Base-by-base conservation (phyloP, 1,140 invertebrate species). In the Musca domestica region DNA sequence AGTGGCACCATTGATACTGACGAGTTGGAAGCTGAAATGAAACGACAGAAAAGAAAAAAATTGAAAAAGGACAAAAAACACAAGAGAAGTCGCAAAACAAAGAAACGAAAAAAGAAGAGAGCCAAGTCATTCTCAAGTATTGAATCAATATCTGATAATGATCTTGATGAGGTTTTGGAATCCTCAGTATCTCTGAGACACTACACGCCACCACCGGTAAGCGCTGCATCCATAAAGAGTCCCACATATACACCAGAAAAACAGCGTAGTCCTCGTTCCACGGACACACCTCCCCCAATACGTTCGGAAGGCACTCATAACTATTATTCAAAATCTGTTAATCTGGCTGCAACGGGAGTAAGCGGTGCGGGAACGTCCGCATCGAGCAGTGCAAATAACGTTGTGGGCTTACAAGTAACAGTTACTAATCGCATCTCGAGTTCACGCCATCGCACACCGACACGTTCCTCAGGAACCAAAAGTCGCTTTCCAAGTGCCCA, bases 41-140 rank as follows among this genome's bases (percentile, higher is more conserved):
- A 78, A 61, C 69, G 77, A 17, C 77, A 80, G 22, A 81, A 81
- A 51, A 76, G 76, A 2, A 89, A 90, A 64, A 91, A 91, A 72
- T 91, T 91, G 68, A 88, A 88, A 70, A 89, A 85, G 74, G 84
- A 85, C 83, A 80, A 81, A 48, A 81, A 81, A 48, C 78, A 81
- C 56, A 81, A 81, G 67, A 74, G 76, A 46, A 91, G 90, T 76
- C 91, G 90, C 78, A 91, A 91, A 80, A 88, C 88, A 12, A 91
- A 91, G 74, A 87, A 87, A 69, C 88, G 88, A 73, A 83, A 84
- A 2, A 89, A 88, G 71, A 86, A 90, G 48, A 80, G 84, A 48
- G 89, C 88, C 17, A 84, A 88, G 48, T 90, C 89, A 67, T 83
- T 76, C 52, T 81, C 88, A 0, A 92, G 90, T 74, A 81, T 87